phyloP scores from a whole-genome alignment of 2,113 vertebrate species.

The Ptilorrhoa leucosticta region DNA sequence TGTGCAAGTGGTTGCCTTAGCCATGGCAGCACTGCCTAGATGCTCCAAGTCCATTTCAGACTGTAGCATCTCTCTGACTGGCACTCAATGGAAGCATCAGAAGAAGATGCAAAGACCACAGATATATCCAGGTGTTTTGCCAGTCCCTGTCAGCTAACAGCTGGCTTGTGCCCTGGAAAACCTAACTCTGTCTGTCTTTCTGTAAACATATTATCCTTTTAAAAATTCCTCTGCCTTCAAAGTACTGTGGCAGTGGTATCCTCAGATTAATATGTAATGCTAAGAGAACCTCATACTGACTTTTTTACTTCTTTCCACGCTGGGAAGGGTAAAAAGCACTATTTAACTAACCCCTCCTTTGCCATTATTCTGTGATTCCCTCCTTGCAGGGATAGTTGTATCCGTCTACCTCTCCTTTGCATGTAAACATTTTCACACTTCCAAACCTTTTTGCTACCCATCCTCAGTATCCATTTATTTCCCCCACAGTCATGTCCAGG shows the following conservation, averaged over 20 bases:
- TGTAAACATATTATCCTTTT: not conserved
- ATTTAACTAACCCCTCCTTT: not conserved
- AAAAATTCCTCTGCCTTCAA: not conserved
- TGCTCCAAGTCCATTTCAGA: not conserved
- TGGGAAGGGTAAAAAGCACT: not conserved
- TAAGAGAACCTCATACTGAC: not conserved
- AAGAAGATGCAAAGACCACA: not conserved
- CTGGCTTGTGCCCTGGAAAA: not conserved
- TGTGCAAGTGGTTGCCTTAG: not conserved
- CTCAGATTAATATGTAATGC: not conserved
- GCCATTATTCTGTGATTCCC: not conserved
- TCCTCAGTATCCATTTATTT: not conserved
- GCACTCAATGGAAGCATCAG: not conserved
- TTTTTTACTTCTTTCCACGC: not conserved
- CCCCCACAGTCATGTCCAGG: not conserved
- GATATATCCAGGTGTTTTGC: not conserved
- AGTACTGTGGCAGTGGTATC: not conserved
- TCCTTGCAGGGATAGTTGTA: not conserved
- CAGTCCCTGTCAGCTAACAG: not conserved
- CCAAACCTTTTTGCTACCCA: not conserved
- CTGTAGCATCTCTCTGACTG: not conserved
- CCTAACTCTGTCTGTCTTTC: not conserved
- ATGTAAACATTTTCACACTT: not conserved
- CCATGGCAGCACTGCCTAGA: not conserved
- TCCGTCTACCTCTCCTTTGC: not conserved